phyloP scores from a whole-genome alignment of 2,113 vertebrate genomes.

The Proterorhinus semilunaris region DNA sequence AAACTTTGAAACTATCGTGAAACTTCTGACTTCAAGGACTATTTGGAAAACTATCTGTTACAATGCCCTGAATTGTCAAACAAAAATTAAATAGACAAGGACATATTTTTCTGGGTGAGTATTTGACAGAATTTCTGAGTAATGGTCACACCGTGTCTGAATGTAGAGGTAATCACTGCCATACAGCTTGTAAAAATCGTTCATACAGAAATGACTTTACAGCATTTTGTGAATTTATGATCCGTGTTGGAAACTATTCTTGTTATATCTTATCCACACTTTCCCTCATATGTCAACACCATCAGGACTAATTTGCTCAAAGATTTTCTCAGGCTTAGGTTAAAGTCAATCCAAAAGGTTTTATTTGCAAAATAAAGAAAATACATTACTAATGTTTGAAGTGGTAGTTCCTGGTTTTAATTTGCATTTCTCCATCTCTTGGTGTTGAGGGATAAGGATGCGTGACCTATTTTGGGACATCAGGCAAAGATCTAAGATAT shows the following conservation, averaged over 20 bases:
- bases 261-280: constrained; percentile 6
- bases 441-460: too few relatives aligned
- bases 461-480: too few relatives aligned
- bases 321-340: neutral
- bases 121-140: constrained; percentile 4
- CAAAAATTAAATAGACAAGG: neutral
- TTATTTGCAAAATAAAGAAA: too few relatives aligned
- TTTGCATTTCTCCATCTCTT: too few relatives aligned
- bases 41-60: neutral
- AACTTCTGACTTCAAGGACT: neutral
- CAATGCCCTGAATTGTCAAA: neutral
- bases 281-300: neutral
- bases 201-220: constrained; percentile 4
- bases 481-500: too few relatives aligned
- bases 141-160: constrained; percentile 1
- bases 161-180: constrained; percentile 1
- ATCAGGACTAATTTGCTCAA: constrained; percentile 1
- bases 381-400: too few relatives aligned
- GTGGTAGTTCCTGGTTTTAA: too few relatives aligned
- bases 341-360: neutral
- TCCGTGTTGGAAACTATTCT: constrained; percentile 3
- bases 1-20: neutral
- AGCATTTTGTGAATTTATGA: constrained; percentile 1
- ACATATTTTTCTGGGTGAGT: neutral
- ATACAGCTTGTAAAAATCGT: constrained; percentile 3